Conservation (phyloP, 2,113 vertebrate genomes). For the Motacilla tschutschensis region DNA sequence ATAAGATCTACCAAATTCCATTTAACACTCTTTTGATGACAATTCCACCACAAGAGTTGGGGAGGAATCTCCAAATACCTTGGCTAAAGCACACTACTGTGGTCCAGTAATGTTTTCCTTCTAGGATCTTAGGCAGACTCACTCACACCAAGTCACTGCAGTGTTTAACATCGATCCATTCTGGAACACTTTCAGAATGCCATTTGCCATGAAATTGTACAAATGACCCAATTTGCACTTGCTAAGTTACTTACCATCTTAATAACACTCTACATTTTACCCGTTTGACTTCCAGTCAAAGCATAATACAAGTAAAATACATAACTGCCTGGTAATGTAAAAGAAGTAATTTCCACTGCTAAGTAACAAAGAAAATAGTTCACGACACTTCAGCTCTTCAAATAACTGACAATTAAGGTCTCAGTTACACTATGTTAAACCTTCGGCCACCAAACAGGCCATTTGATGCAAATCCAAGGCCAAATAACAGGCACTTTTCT, state of each 20-base stretch:
- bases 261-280: neutral
- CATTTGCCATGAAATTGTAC: neutral
- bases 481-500: neutral
- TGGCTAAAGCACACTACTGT: neutral
- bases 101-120: fast-evolving
- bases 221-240: neutral
- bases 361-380: neutral
- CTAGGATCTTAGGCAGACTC: neutral
- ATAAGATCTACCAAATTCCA: neutral
- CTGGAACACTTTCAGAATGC: neutral
- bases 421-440: neutral
- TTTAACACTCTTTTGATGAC: neutral
- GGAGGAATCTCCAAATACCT: neutral
- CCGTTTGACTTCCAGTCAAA: neutral
- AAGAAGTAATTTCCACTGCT: neutral
- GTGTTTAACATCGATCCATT: neutral
- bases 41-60: neutral
- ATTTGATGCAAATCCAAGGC: neutral
- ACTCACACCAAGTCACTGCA: neutral
- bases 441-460: neutral
- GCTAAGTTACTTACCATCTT: neutral
- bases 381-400: neutral
- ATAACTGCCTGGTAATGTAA: neutral
- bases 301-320: neutral
- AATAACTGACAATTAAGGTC: neutral